These are phyloP conservation scores for Rhynchopsitta pachyrhyncha DNA, from an alignment of 2,113 vertebrate species.

Conservation along the genomic window DNA sequence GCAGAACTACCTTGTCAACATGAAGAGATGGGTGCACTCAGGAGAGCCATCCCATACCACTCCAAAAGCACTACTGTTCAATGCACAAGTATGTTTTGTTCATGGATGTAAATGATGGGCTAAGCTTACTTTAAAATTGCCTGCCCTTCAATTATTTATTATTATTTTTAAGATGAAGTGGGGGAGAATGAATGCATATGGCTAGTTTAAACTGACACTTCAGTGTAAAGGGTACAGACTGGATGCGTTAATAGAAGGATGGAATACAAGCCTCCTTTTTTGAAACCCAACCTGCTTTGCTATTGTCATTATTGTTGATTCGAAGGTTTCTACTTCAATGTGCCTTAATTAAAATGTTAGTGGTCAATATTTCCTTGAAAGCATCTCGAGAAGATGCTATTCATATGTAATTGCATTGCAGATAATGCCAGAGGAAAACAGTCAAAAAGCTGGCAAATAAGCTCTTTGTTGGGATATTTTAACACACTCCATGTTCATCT, in stretches of 20 bases:
- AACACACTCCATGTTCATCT: neutral
- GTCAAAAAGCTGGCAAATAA: slow-evolving; percentile 59
- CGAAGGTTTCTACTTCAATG: slow-evolving; percentile 73
- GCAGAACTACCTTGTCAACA: neutral
- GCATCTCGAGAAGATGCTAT: slow-evolving; percentile 80
- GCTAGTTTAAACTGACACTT: neutral
- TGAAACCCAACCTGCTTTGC: neutral
- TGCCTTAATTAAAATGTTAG: slow-evolving; percentile 84
- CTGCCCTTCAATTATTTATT: neutral
- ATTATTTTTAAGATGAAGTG: neutral
- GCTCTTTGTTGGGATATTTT: slow-evolving; percentile 12
- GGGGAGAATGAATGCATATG: neutral
- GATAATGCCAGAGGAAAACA: slow-evolving; percentile 66
- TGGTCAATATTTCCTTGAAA: slow-evolving; percentile 87
- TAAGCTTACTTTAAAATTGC: neutral
- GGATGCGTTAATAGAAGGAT: neutral
- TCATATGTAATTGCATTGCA: slow-evolving; percentile 79
- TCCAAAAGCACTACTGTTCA: accelerated
- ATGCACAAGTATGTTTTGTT: accelerated
- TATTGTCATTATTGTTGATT: slow-evolving; percentile 7
- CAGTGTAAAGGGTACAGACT: neutral
- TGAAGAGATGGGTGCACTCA: neutral
- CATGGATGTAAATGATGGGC: neutral
- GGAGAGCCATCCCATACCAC: accelerated
- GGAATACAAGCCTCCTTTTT: slow-evolving; percentile 8